Conservation (phyloP, 1,140 invertebrate genomes). For the Drosophila novamexicana region DNA sequence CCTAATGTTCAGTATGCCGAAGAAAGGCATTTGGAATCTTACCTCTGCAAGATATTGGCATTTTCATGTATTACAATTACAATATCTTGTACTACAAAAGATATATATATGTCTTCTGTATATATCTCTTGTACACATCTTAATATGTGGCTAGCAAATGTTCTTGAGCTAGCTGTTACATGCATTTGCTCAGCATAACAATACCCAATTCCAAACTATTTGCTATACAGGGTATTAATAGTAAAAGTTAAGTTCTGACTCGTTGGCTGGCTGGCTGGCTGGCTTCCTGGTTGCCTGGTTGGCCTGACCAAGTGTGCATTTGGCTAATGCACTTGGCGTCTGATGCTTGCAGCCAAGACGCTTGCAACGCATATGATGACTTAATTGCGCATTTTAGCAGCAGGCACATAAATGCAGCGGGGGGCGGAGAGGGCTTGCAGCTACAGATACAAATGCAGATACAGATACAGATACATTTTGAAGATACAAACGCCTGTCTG, state of each 20-base stretch:
- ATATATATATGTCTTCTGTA: no score
- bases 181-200: no score
- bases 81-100: no score
- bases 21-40: no score
- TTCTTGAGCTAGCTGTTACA: no score
- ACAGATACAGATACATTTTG: conserved; percentile 8
- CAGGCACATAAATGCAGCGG: not conserved
- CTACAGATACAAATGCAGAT: conserved; percentile 15
- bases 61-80: no score
- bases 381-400: conserved; percentile 79
- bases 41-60: no score
- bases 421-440: not conserved
- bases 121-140: no score
- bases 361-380: conserved; percentile 74
- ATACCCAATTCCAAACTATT: no score
- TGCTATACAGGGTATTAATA: conserved; percentile 4
- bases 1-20: no score
- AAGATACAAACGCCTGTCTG: conserved; percentile 6
- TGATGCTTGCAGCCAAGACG: conserved; percentile 35
- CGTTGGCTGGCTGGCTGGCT: conserved; percentile 9
- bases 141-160: no score
- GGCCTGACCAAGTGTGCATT: conserved; percentile 58
- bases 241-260: conserved; percentile 10
- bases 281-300: conserved; percentile 10
- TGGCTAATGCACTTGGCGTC: conserved; percentile 59